Evolutionary conservation across 2,888 invertebrate species (phyloP), one percentile per base, ranked within the genome.

Genomic region (Diaperis boleti): DNA sequence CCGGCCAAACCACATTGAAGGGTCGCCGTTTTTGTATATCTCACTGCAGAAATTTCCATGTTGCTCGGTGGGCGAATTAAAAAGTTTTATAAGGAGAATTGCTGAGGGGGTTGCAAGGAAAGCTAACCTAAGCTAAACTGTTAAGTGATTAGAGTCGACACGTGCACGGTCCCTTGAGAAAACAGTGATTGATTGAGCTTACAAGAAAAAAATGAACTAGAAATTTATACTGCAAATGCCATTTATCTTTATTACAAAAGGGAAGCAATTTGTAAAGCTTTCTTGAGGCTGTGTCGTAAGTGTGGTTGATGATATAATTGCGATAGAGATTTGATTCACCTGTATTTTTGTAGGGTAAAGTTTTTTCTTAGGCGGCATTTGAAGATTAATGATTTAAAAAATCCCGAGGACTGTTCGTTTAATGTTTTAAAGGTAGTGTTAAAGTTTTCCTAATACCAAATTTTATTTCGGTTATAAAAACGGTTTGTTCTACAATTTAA

Each of bases 121-220:
- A 66, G 47, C 52, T 56, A 31, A 47, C 63, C 59, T 64, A 54
- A 66, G 66, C 69, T 68, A 71, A 71, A 67, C 69, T 69, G 73
- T 69, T 74, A 75, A 76, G 73, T 76, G 74, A 76, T 76, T 75
- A 76, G 67, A 73, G 54, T 73, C 72, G 76, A 75, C 76, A 74
- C 72, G 72, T 74, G 75, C 74, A 69, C 67, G 56, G 56, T 68
- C 72, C 59, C 69, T 29, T 29, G 74, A 68, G 73, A 68, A 72
- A 74, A 73, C 71, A 59, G 73, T 75, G 76, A 76, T 75, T 74
- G 75, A 76, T 76, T 70, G 75, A 68, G 57, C 66, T 55, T 68
- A 70, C 69, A 71, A 37, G 57, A 67, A 72, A 73, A 75, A 75
- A 75, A 76, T 74, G 74, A 74, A 72, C 72, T 71, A 66, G 71